Conservation (phyloP, 2,113 vertebrate species). For the Ranitomeya variabilis region DNA sequence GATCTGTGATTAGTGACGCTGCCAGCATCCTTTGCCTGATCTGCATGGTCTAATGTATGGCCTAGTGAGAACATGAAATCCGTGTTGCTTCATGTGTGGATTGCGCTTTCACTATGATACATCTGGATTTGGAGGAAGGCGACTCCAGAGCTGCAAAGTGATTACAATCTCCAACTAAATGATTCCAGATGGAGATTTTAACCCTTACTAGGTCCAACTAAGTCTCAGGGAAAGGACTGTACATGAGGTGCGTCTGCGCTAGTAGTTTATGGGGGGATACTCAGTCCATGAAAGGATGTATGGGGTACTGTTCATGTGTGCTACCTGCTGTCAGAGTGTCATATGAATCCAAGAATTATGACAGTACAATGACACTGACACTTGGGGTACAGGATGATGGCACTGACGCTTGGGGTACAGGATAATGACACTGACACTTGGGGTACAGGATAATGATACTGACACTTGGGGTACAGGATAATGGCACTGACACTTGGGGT, state of each 20-base stretch:
- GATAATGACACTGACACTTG: background rate
- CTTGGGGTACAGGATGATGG: background rate
- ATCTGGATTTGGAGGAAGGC: constrained; percentile 11
- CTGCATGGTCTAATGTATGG: background rate
- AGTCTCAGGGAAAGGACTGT: background rate
- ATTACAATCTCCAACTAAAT: background rate
- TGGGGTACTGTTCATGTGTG: background rate
- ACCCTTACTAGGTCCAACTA: background rate
- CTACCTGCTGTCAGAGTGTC: no score
- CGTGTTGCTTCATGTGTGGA: background rate
- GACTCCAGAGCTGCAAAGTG: background rate
- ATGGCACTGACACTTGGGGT: background rate
- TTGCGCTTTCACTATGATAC: background rate
- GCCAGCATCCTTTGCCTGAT: background rate
- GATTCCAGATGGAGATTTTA: constrained; percentile 11
- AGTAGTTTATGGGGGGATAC: background rate
- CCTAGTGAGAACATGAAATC: background rate
- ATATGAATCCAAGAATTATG: background rate
- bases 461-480: background rate
- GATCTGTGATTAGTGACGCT: background rate
- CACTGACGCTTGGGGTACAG: background rate
- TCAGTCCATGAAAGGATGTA: background rate
- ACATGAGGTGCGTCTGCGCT: no score
- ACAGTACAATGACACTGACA: background rate
- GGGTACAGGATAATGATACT: background rate